These are phyloP conservation scores for Ostrea denselamellosa DNA, from an alignment of 1,140 invertebrate species.

Conservation along the genomic window DNA sequence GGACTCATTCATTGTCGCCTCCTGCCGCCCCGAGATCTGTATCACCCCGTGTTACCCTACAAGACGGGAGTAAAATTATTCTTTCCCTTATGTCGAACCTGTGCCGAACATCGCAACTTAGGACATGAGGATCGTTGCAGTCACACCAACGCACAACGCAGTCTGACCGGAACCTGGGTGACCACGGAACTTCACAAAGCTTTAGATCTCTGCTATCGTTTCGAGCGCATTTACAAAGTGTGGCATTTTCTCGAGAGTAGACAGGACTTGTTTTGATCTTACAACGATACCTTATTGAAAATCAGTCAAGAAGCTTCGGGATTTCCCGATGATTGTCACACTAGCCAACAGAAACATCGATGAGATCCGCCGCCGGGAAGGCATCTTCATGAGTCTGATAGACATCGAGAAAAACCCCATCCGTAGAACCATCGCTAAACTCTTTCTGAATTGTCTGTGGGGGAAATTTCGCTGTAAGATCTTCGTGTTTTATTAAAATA, in stretches of 20 bases:
- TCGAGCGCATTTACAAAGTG: too few species aligned
- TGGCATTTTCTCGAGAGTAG: too few species aligned
- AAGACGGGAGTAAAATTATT: not conserved
- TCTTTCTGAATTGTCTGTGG: too few species aligned
- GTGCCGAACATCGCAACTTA: not conserved
- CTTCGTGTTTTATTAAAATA: too few species aligned
- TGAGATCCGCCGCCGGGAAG: slow-evolving; percentile 66
- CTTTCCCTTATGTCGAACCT: slow-evolving; percentile 51
- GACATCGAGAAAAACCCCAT: too few species aligned
- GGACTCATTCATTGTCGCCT: slow-evolving; percentile 27
- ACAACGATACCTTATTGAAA: slow-evolving; percentile 62
- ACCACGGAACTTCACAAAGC: too few species aligned
- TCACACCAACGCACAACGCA: not conserved
- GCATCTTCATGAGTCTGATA: too few species aligned
- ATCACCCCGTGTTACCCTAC: slow-evolving; percentile 49
- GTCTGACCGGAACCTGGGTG: slow-evolving; percentile 41
- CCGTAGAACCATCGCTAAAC: too few species aligned
- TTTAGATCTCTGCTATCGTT: not conserved
- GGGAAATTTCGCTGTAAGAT: too few species aligned
- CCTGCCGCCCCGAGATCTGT: slow-evolving; percentile 45
- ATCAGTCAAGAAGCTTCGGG: too few species aligned
- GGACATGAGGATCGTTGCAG: not conserved
- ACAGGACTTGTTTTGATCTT: slow-evolving; percentile 47
- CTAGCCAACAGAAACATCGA: slow-evolving; percentile 57
- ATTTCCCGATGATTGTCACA: slow-evolving; percentile 46